A percentile compares a stretch with the other conserved stretches of the same genome.
These are phyloP conservation scores for Nannoperca obscura DNA, from an alignment of 2,797 vertebrate species.

Conservation along the genomic window DNA sequence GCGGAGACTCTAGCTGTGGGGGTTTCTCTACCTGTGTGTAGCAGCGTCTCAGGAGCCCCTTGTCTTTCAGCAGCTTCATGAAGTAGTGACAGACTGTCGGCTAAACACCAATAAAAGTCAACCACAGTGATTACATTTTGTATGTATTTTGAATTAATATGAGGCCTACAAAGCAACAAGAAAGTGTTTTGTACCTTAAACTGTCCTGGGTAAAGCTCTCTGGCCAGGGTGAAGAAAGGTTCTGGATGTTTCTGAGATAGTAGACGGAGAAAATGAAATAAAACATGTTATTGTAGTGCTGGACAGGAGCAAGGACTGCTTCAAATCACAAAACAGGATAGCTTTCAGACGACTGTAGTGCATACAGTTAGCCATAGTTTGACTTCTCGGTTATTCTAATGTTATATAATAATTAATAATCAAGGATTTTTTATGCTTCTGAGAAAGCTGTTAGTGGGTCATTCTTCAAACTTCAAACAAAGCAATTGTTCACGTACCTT, in stretches of 20 bases:
- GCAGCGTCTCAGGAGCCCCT: slow-evolving; percentile 89
- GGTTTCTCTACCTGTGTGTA: slow-evolving; percentile 89
- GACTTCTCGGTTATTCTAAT: no score
- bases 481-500: slow-evolving; percentile 81
- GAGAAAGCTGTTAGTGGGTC: not conserved
- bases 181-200: slow-evolving; percentile 88
- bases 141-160: not conserved
- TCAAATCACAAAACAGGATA: not conserved
- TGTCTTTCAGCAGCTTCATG: slow-evolving; percentile 92
- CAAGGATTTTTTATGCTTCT: not conserved
- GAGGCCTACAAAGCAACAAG: not conserved
- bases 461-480: not conserved
- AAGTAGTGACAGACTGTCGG: slow-evolving; percentile 95
- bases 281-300: not conserved
- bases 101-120: slow-evolving; percentile 68
- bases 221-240: slow-evolving; percentile 93
- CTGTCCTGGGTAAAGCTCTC: slow-evolving; percentile 93
- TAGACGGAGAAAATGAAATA: not conserved
- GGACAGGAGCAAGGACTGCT: not conserved
- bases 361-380: not conserved
- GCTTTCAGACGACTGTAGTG: not conserved
- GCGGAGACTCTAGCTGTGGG: not conserved
- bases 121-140: slow-evolving; percentile 1
- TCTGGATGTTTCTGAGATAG: slow-evolving; percentile 91
- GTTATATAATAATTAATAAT: no score